Percentiles rank a stretch among this genome's conserved stretches.
These are phyloP conservation scores for Cyanoramphus novaezelandiae DNA, from an alignment of 2,113 vertebrate species.

Conservation along the genomic window DNA sequence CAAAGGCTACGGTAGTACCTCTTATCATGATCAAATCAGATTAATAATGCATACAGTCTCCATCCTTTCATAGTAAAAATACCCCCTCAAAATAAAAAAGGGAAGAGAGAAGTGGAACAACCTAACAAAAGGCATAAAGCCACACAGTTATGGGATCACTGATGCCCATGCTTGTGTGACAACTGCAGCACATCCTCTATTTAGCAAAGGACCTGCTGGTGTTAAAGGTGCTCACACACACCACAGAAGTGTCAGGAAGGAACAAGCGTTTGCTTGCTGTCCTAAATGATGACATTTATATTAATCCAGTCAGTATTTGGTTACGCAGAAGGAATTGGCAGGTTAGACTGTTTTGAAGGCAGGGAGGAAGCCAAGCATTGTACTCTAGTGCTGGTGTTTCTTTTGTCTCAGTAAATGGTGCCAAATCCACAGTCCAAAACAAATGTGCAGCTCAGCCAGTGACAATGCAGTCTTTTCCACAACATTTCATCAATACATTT, in stretches of 20 bases:
- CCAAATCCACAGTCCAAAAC: slow-evolving; percentile 47
- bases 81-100: not conserved
- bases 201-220: not conserved
- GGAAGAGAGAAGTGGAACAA: not conserved
- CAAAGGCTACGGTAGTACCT: not conserved
- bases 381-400: not conserved
- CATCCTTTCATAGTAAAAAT: not conserved
- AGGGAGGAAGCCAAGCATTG: slow-evolving; percentile 32
- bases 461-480: slow-evolving; percentile 24
- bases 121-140: not conserved
- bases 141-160: not conserved
- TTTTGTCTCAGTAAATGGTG: not conserved
- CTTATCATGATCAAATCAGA: not conserved
- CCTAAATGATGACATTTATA: slow-evolving; percentile 10
- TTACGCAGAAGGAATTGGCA: slow-evolving; percentile 16
- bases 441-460: slow-evolving; percentile 12
- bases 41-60: not conserved
- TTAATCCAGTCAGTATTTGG: slow-evolving; percentile 27
- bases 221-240: not conserved
- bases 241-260: not conserved
- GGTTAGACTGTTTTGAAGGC: slow-evolving; percentile 11
- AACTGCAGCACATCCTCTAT: not conserved
- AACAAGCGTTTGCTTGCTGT: slow-evolving; percentile 11
- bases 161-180: not conserved
- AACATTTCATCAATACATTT: slow-evolving; percentile 10